Evolutionary conservation across 23 tunicate genomes (phyloP).

Genomic region (Halocynthia aurantium): DNA sequence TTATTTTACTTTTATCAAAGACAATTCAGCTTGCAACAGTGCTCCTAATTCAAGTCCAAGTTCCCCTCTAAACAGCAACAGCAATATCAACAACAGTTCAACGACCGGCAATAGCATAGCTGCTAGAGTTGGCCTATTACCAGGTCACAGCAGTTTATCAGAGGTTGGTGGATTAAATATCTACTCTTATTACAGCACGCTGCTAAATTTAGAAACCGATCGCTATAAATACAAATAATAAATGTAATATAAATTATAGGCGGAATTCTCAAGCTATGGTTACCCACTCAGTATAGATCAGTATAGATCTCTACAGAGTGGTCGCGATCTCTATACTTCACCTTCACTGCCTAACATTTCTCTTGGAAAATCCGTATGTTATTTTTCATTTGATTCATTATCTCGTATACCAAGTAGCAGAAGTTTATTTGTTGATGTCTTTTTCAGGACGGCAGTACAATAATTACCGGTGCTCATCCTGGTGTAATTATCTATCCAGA

Average conservation of each 20-base stretch:
- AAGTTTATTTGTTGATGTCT: not conserved
- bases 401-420: not conserved
- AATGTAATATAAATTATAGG: too few species aligned
- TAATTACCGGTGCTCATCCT: constrained; percentile 15
- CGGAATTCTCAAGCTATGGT: too few species aligned
- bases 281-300: too few species aligned
- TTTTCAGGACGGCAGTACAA: constrained; percentile 11
- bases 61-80: constrained; percentile 39
- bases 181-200: too few species aligned
- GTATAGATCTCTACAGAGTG: not conserved
- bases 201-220: too few species aligned
- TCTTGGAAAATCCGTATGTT: constrained; percentile 23
- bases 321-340: constrained; percentile 44
- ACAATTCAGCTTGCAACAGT: constrained; percentile 31
- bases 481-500: constrained; percentile 16
- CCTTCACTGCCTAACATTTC: constrained; percentile 54
- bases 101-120: constrained; percentile 1
- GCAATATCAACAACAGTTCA: constrained; percentile 28
- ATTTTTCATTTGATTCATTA: not conserved
- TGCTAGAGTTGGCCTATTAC: too few species aligned
- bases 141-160: too few species aligned
- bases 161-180: too few species aligned
- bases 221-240: too few species aligned
- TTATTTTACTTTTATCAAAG: not conserved
- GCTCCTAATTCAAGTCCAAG: constrained; percentile 53